Evolutionary conservation across 2,797 vertebrate species (phyloP).

Genomic region (Limnodromus scolopaceus): DNA sequence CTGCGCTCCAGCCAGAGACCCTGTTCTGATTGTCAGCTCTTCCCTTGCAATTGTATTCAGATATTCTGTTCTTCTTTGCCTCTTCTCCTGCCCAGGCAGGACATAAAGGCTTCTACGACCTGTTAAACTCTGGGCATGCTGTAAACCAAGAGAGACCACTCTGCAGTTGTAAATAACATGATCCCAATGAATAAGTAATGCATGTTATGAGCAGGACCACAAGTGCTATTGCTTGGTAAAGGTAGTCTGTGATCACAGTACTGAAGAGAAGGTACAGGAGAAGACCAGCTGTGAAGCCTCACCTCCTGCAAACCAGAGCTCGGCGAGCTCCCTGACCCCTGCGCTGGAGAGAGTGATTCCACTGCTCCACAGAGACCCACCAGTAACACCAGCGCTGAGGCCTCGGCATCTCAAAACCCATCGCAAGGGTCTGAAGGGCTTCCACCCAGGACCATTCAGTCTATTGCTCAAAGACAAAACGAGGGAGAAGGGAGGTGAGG

Average conservation of each 20-base stretch:
- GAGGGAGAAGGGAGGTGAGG: neutral
- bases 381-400: neutral
- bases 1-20: neutral
- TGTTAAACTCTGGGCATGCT: neutral
- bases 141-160: neutral
- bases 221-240: neutral
- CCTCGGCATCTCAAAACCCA: neutral
- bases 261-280: neutral
- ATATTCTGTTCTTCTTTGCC: neutral
- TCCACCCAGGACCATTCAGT: neutral
- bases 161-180: neutral
- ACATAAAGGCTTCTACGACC: neutral
- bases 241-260: neutral
- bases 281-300: neutral
- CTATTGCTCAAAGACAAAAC: neutral
- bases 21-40: neutral
- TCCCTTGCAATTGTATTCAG: neutral
- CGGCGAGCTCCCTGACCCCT: accelerated
- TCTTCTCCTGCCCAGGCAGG: neutral
- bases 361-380: neutral
- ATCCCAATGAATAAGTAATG: neutral
- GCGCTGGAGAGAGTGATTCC: accelerated
- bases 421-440: neutral
- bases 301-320: neutral
- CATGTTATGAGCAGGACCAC: neutral